phyloP scores from a whole-genome alignment of 2,888 invertebrate species.

The Aleiodes alternator region DNA sequence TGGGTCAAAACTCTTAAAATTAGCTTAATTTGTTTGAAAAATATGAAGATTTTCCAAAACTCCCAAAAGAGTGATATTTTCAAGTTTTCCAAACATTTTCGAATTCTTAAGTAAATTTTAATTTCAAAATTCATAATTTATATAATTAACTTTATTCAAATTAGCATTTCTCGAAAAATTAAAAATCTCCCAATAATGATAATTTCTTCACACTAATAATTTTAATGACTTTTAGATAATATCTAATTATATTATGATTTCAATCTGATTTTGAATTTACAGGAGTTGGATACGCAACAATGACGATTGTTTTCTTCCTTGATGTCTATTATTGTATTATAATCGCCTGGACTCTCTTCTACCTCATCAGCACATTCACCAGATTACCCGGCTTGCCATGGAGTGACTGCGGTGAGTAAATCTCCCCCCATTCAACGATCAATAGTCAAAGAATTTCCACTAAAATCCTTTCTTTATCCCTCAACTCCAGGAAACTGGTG shows the following conservation, averaged over 20 bases:
- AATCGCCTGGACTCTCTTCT: conserved; percentile 85
- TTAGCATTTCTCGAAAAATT: too few species aligned
- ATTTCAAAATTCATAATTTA: too few species aligned
- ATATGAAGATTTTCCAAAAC: too few species aligned
- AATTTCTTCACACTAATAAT: too few species aligned
- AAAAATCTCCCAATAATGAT: too few species aligned
- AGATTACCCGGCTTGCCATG: conserved; percentile 80
- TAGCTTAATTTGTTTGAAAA: too few species aligned
- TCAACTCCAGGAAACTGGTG: conserved; percentile 78
- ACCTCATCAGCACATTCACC: conserved; percentile 80
- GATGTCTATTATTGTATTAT: conserved; percentile 88
- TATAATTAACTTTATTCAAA: too few species aligned
- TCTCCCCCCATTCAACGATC: neutral
- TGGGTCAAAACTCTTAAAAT: neutral
- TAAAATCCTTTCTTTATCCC: neutral
- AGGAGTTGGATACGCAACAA: conserved; percentile 86
- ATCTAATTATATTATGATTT: too few species aligned
- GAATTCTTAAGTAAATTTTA: too few species aligned
- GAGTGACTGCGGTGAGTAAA: conserved; percentile 77
- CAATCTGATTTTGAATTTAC: conserved; percentile 46
- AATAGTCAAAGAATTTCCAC: neutral
- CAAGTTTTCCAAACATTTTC: too few species aligned
- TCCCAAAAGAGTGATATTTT: too few species aligned
- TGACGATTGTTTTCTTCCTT: conserved; percentile 85
- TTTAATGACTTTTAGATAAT: too few species aligned